Percentiles rank a stretch among this genome's conserved stretches.
Evolutionary conservation across 1,140 invertebrate species (phyloP).

Genomic region (Papilio dardanus): DNA sequence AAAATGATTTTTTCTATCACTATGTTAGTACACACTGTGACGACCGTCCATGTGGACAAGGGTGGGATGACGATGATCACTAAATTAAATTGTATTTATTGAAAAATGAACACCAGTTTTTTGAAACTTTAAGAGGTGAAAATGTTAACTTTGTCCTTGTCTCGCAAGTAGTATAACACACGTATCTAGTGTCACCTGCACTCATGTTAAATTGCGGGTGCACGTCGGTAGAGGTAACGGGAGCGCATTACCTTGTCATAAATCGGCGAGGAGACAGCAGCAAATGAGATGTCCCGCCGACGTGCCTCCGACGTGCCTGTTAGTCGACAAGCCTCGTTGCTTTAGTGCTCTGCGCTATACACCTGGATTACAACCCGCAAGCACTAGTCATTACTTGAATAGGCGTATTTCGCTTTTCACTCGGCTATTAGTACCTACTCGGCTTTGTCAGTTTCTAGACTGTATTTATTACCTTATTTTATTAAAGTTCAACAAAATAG

Average conservation of each 20-base stretch:
- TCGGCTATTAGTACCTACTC: background rate
- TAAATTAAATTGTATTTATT: too few relatives aligned
- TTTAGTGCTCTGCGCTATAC: background rate
- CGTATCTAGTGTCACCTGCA: constrained; percentile 30
- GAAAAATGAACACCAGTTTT: background rate
- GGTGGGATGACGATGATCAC: too few relatives aligned
- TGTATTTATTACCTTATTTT: background rate
- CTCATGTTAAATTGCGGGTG: constrained; percentile 17
- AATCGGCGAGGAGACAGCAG: constrained; percentile 47
- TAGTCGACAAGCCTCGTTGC: constrained; percentile 39
- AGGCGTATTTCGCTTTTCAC: background rate
- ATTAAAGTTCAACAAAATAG: background rate
- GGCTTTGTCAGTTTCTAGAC: background rate
- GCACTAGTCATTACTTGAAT: constrained; percentile 3
- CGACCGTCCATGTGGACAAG: too few relatives aligned
- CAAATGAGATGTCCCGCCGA: constrained; percentile 46
- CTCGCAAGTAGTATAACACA: background rate
- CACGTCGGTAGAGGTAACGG: constrained; percentile 26
- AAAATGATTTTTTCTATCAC: too few relatives aligned
- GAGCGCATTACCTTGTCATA: constrained; percentile 48
- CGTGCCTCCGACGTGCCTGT: constrained; percentile 38
- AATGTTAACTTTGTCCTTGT: background rate
- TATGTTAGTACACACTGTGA: too few relatives aligned
- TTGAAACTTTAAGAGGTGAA: background rate
- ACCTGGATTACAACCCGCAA: constrained; percentile 8